These are phyloP conservation scores for Caenorhabditis imperialis DNA, from an alignment of 2,888 invertebrate species.

Conservation along the genomic window DNA sequence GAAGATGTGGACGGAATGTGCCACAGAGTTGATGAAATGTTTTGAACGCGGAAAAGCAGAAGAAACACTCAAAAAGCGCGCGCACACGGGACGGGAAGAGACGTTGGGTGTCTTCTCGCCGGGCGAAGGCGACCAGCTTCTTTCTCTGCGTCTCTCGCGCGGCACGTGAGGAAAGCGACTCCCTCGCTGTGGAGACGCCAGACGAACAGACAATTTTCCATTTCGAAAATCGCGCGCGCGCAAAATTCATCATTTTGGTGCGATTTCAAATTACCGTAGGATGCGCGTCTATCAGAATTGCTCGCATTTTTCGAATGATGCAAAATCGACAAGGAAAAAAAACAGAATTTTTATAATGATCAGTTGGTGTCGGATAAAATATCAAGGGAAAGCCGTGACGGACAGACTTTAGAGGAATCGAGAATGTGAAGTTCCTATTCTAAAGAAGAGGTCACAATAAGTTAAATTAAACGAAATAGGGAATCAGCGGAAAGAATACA, in stretches of 20 bases:
- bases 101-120: constrained; percentile 10
- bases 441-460: too few species aligned
- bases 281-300: too few species aligned
- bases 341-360: too few species aligned
- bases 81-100: constrained; percentile 2
- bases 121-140: not conserved
- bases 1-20: not conserved
- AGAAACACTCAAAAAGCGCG: constrained; percentile 13
- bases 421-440: too few species aligned
- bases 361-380: too few species aligned
- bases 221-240: constrained; percentile 26
- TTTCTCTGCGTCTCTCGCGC: constrained; percentile 11
- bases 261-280: not conserved
- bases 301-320: too few species aligned
- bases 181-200: not conserved
- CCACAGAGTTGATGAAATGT: not conserved
- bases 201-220: constrained; percentile 5
- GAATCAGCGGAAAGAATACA: not conserved
- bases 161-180: not conserved
- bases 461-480: too few species aligned
- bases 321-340: too few species aligned
- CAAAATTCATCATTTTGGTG: not conserved
- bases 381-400: too few species aligned
- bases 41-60: constrained; percentile 3
- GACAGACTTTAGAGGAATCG: too few species aligned